These are phyloP conservation scores for Maconellicoccus hirsutus DNA, from an alignment of 1,140 invertebrate species.

Conservation along the genomic window DNA sequence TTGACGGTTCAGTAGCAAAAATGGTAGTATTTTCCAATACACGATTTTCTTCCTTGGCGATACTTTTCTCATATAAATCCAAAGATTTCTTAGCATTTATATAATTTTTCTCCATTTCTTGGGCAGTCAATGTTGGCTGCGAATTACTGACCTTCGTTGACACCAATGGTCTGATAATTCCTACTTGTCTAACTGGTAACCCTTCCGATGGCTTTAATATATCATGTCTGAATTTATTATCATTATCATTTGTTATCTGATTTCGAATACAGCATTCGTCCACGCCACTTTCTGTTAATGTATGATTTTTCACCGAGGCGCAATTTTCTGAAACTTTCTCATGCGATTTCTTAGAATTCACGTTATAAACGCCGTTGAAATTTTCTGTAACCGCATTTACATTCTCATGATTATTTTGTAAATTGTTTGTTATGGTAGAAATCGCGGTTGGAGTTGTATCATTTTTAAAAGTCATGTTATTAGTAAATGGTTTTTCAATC, in stretches of 20 bases:
- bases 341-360: not conserved
- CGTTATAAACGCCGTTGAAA: not conserved
- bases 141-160: slow-evolving; percentile 35
- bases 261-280: not conserved
- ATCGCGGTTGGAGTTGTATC: too few species aligned
- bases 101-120: slow-evolving; percentile 56
- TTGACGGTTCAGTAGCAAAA: not conserved
- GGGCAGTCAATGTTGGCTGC: slow-evolving; percentile 38
- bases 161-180: slow-evolving; percentile 46
- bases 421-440: not conserved
- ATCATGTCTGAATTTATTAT: not conserved
- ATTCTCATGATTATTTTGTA: not conserved
- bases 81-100: slow-evolving; percentile 54
- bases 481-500: not conserved
- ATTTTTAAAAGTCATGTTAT: too few species aligned
- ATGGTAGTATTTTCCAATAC: not conserved
- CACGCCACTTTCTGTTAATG: slow-evolving; percentile 23
- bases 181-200: slow-evolving; percentile 40
- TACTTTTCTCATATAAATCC: slow-evolving; percentile 37
- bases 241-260: not conserved
- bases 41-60: not conserved
- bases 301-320: not conserved
- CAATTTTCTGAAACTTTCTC: not conserved
- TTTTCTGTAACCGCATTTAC: not conserved
- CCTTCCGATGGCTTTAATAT: slow-evolving; percentile 31